phyloP scores from a whole-genome alignment of 2,888 invertebrate genomes.

The Acanthosepion esculentum region DNA sequence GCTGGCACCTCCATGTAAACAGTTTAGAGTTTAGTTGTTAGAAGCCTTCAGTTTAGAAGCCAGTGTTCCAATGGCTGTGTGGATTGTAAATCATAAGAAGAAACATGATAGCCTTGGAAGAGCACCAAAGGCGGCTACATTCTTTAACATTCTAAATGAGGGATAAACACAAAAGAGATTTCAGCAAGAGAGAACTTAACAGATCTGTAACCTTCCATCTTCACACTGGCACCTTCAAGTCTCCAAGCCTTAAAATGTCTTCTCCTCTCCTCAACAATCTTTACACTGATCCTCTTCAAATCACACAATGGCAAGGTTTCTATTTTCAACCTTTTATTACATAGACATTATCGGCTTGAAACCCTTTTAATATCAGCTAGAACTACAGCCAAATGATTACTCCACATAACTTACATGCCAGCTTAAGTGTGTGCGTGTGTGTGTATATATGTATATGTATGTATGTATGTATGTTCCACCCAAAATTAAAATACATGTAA shows the following conservation, averaged over 20 bases:
- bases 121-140: not conserved
- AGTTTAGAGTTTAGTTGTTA: not conserved
- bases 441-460: not conserved
- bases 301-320: not conserved
- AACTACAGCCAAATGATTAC: too few relatives aligned
- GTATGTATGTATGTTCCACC: too few relatives aligned
- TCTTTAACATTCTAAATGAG: not conserved
- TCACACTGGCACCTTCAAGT: not conserved
- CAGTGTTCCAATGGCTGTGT: not conserved
- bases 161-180: conserved; percentile 33
- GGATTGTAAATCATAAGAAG: not conserved
- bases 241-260: not conserved
- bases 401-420: too few relatives aligned
- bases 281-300: not conserved
- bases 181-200: not conserved
- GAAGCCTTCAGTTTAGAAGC: not conserved
- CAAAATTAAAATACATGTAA: too few relatives aligned
- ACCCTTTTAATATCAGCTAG: not conserved
- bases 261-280: not conserved
- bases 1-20: not conserved
- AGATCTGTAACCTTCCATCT: not conserved
- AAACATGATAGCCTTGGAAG: not conserved
- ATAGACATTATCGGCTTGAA: not conserved
- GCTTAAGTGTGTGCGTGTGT: not conserved
- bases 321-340: not conserved